These are phyloP conservation scores for Drosophila incognita DNA, from an alignment of 2,888 invertebrate species.

Conservation along the genomic window DNA sequence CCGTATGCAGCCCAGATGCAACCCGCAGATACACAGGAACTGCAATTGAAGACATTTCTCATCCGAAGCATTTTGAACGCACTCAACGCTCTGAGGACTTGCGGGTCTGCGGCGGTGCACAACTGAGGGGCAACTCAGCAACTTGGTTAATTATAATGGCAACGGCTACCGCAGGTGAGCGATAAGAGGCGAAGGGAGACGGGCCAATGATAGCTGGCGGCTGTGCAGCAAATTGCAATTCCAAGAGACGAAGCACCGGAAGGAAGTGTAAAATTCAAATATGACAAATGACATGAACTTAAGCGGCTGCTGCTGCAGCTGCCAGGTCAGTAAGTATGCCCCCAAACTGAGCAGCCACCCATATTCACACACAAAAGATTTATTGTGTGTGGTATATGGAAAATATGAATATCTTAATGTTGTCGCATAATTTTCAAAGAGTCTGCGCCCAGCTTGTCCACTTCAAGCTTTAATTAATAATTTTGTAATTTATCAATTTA, in stretches of 20 bases:
- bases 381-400: constrained; percentile 70
- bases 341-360: background rate
- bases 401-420: constrained; percentile 80
- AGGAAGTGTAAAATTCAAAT: constrained; percentile 81
- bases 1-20: constrained; percentile 55
- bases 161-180: constrained; percentile 55
- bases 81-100: background rate
- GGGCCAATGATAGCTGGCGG: constrained; percentile 38
- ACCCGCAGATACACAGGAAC: constrained; percentile 72
- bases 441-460: constrained; percentile 1
- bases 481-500: constrained; percentile 78
- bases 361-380: constrained; percentile 50
- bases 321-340: constrained; percentile 11
- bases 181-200: constrained; percentile 47
- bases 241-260: constrained; percentile 74
- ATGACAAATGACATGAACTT: constrained; percentile 81
- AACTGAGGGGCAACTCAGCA: constrained; percentile 45
- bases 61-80: constrained; percentile 47
- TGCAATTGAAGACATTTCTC: constrained; percentile 79
- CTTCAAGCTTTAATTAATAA: constrained; percentile 68
- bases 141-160: constrained; percentile 79
- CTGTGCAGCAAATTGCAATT: constrained; percentile 71
- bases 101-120: constrained; percentile 19
- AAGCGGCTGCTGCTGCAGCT: constrained; percentile 62
- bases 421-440: constrained; percentile 60